These are phyloP conservation scores for Steromphala cineraria DNA, from an alignment of 2,888 invertebrate genomes.

Conservation along the genomic window DNA sequence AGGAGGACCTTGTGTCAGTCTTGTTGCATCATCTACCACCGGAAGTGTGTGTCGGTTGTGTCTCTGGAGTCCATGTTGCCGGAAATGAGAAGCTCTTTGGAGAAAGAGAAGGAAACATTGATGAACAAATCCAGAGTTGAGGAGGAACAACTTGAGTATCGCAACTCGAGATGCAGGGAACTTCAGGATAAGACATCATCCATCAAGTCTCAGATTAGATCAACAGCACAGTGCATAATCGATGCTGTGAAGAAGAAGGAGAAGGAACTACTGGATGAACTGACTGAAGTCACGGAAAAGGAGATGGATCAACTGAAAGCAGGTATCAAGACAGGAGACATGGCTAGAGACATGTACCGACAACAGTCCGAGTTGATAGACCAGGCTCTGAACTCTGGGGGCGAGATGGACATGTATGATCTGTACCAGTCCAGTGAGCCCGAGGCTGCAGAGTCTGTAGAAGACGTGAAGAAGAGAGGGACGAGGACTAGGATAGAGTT, in stretches of 20 bases:
- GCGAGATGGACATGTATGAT: neutral
- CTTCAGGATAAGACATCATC: neutral
- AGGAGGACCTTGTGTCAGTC: neutral
- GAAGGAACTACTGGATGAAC: neutral
- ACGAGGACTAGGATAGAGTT: neutral
- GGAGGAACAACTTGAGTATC: neutral
- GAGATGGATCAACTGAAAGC: neutral
- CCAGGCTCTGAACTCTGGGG: neutral
- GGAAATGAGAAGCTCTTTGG: neutral
- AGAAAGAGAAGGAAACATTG: neutral
- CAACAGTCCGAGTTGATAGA: neutral
- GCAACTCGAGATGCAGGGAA: neutral
- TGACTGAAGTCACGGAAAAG: neutral
- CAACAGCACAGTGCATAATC: neutral
- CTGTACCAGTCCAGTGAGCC: neutral
- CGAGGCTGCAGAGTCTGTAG: neutral
- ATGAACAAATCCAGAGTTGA: neutral
- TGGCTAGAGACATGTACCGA: neutral
- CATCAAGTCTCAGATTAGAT: neutral
- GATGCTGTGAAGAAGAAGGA: neutral
- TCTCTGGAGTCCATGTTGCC: neutral
- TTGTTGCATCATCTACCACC: neutral
- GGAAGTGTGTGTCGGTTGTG: neutral
- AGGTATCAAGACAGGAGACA: neutral
- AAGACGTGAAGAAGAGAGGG: neutral